Conservation (phyloP, 2,888 invertebrate species). For the Eremobia ochroleuca region DNA sequence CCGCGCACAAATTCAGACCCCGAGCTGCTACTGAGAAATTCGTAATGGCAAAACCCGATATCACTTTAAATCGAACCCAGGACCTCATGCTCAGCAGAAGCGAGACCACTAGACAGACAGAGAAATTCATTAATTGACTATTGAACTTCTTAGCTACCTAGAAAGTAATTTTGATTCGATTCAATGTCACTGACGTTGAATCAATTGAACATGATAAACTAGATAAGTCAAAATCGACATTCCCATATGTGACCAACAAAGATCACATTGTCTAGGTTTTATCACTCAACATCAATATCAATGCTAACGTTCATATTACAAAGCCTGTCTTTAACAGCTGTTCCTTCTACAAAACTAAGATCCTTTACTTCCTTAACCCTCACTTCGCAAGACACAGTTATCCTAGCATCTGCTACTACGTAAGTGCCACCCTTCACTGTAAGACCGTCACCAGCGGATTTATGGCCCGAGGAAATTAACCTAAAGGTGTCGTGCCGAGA, state of each 20-base stretch:
- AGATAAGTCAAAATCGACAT: neutral
- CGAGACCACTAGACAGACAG: neutral
- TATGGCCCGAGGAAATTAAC: constrained; percentile 87
- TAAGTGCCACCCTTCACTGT: constrained; percentile 64
- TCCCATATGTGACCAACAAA: neutral
- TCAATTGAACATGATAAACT: constrained; percentile 4
- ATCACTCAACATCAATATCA: neutral
- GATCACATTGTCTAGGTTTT: neutral
- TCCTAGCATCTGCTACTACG: constrained; percentile 46
- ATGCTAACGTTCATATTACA: neutral
- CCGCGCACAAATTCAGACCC: too few species aligned
- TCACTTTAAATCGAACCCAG: too few species aligned
- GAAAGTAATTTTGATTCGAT: too few species aligned
- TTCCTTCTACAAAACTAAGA: constrained; percentile 5
- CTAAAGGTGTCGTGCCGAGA: constrained; percentile 83
- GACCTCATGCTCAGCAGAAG: neutral
- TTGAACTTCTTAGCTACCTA: neutral
- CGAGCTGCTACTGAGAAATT: too few species aligned
- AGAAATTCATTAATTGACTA: neutral
- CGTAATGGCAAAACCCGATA: too few species aligned
- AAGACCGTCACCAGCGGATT: constrained; percentile 78
- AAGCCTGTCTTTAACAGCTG: constrained; percentile 9
- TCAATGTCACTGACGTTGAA: neutral
- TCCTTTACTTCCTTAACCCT: constrained; percentile 26
- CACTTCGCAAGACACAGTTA: constrained; percentile 45